Conservation (phyloP, 2,113 vertebrate species). For the Lethenteron reissneri region DNA sequence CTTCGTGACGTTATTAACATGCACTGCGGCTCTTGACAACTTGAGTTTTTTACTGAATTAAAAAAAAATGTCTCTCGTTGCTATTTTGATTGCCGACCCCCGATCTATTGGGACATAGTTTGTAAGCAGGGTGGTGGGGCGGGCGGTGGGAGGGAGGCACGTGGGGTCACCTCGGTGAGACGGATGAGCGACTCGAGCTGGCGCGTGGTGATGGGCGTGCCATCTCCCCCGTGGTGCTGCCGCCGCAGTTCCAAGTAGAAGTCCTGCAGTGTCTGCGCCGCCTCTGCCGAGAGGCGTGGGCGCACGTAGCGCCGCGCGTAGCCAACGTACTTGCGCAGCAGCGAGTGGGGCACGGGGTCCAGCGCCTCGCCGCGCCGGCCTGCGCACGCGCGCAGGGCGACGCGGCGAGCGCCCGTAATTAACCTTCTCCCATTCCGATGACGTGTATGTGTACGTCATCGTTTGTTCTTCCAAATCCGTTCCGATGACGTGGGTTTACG, state of each 20-base stretch:
- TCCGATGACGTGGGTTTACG: not conserved
- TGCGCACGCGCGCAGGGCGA: constrained; percentile 13
- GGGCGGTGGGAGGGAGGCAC: too few species aligned
- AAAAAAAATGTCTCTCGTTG: too few species aligned
- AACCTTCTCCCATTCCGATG: too few species aligned
- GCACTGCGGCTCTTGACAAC: too few species aligned
- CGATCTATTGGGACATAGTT: too few species aligned
- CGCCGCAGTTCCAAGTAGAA: constrained; percentile 76
- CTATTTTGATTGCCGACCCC: too few species aligned
- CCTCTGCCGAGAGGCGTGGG: constrained; percentile 45
- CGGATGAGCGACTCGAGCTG: constrained; percentile 82
- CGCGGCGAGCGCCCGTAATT: too few species aligned
- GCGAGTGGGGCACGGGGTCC: constrained; percentile 55
- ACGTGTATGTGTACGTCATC: too few species aligned
- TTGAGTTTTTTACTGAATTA: too few species aligned
- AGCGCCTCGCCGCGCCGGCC: constrained; percentile 42
- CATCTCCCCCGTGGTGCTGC: constrained; percentile 46
- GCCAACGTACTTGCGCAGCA: constrained; percentile 71
- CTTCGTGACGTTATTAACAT: too few species aligned
- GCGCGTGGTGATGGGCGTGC: constrained; percentile 79
- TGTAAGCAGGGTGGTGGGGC: too few species aligned
- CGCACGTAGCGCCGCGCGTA: constrained; percentile 80
- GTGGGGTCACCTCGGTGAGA: constrained; percentile 45
- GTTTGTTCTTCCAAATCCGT: not conserved
- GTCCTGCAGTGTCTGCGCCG: constrained; percentile 52